Conservation (phyloP, 2,113 vertebrate species). For the Diadophis punctatus region DNA sequence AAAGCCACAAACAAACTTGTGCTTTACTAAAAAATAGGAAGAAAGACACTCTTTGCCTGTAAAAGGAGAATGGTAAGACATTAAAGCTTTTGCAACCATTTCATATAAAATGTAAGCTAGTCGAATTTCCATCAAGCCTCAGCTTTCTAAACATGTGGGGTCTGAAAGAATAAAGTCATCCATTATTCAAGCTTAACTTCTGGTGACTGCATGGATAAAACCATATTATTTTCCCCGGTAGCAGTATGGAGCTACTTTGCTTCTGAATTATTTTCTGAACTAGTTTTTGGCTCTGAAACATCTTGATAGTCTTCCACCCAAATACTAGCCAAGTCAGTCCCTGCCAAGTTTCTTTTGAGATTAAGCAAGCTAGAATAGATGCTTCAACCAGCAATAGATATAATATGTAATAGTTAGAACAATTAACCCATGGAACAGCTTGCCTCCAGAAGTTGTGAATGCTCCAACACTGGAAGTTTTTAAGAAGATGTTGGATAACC, state of each 20-base stretch:
- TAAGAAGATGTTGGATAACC: too few species aligned
- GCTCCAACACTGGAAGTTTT: too few species aligned
- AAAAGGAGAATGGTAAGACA: background rate
- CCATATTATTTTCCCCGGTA: background rate
- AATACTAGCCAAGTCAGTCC: background rate
- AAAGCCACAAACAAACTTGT: background rate
- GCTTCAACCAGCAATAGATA: background rate
- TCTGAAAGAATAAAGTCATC: background rate
- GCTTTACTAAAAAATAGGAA: background rate
- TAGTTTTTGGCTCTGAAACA: background rate
- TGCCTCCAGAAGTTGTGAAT: too few species aligned
- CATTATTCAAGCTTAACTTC: background rate
- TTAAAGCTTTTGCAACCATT: background rate
- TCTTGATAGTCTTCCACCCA: background rate
- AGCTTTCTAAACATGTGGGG: background rate
- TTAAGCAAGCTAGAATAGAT: background rate
- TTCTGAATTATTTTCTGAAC: background rate
- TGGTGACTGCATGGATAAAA: background rate
- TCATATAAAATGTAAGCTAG: background rate
- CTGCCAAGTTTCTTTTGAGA: background rate
- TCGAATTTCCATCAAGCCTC: background rate
- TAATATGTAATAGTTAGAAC: background rate
- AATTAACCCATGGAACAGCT: too few species aligned
- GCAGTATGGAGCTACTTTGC: background rate
- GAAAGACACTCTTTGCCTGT: background rate